A percentile compares a stretch with the other conserved stretches of the same genome.
These are phyloP conservation scores for Chelmon rostratus DNA, from an alignment of 2,797 vertebrate genomes.

Conservation along the genomic window DNA sequence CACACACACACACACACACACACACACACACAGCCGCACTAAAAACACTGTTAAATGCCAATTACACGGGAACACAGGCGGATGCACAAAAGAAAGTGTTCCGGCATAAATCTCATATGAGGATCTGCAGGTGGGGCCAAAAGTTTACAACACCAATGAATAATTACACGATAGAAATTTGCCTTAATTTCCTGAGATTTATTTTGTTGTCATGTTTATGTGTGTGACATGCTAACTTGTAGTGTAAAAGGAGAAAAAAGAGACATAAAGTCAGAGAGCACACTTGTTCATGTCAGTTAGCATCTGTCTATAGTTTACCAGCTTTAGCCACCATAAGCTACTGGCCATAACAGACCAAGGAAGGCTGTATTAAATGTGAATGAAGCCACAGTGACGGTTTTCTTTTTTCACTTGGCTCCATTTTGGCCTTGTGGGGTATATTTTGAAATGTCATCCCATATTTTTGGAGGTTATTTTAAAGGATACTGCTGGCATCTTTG, in stretches of 20 bases:
- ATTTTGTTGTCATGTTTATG: not conserved
- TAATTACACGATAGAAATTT: not conserved
- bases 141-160: not conserved
- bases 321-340: no score
- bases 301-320: not conserved
- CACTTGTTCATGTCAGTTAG: not conserved
- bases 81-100: conserved; percentile 5
- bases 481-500: conserved; percentile 13
- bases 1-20: not conserved
- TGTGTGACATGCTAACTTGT: not conserved
- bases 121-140: not conserved
- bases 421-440: conserved; percentile 9
- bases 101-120: conserved; percentile 8
- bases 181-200: not conserved
- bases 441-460: conserved; percentile 40
- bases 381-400: not conserved
- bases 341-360: not conserved
- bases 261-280: not conserved
- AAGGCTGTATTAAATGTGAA: not conserved
- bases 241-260: not conserved
- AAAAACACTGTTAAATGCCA: conserved; percentile 9
- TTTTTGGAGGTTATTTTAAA: conserved; percentile 38
- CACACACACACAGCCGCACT: not conserved
- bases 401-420: not conserved
- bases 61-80: not conserved